Base-by-base conservation (phyloP, 2,113 vertebrate genomes). In the Platichthys stellatus region DNA sequence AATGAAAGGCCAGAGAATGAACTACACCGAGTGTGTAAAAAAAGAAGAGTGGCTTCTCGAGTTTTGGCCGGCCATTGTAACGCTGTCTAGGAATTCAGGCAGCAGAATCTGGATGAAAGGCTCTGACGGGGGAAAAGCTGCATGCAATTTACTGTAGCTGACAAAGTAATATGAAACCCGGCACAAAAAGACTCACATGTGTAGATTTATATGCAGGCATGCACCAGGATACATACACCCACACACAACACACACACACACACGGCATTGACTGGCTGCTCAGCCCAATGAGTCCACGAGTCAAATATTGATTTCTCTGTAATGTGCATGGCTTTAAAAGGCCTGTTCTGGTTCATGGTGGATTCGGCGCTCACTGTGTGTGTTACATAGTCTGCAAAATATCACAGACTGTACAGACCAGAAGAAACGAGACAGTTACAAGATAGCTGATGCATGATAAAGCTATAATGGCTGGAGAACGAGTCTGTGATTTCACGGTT, bases 141-240 rank as follows among this genome's bases (percentile, higher is more conserved):
- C 90, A 88, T 91, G 87, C 86, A 83, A 89, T 91, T 92, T 90
- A 91, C 82, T 90, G 86, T 88, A 86, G 85, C 90, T 84, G 81
- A 90, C 85, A 84, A 59, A 77, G 92, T 90, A 90, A 92, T 76
- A 86, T 82, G 89, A 92, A 74, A 88, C 86, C 80, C 5, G 75
- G 67, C 83, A 24, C 81, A 76, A 84, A 77, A 80, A 85, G 82
- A 68, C 86, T 85, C 86, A 77, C 86, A 87, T 83, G 80, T 88
- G 87, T 77, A 86, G 81, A 81, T 83, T 88, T 84, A 78, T 80
- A 83, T 84, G 87, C 83, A 90, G 70, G 63, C 85, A 84, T 20
- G 14, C 67, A 63, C 69, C 71, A 43, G 43, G 57, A 28, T 64
- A 53, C 11, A 75, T 47, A 79, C 31, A 72, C 21, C 60, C 51